Base-by-base conservation (phyloP, 1,140 invertebrate genomes). In the Panulirus ornatus region DNA sequence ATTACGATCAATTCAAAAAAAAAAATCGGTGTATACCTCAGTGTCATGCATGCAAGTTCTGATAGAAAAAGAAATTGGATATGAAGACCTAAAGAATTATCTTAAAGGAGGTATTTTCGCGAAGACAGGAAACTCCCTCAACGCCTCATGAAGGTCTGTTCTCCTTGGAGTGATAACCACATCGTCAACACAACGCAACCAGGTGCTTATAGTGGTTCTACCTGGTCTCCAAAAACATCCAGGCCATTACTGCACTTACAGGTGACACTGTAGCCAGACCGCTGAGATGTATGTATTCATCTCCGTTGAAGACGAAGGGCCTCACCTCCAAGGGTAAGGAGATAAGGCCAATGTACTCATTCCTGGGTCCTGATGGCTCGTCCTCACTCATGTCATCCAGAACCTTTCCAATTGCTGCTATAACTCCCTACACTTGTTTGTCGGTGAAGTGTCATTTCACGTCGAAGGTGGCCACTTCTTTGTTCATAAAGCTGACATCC, bases 371-470 rank as follows among this genome's bases (percentile, higher is more conserved):
- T 27, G 22, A 70, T 22, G 34, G 5, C n/a, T 70, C 6, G 34
- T 30, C 34, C n/a, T 70, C 63, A 70, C 63, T 70, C 34, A 70
- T 70, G 34, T 70, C 34, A 27, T 70, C 63, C 63, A 70, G 22
- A 8, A 30, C 22, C 34, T 70, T 70, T 3, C 5, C 34, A 22
- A 70, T 30, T 70, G 63, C 63, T 27, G n/a, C 63, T 30, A 70
- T 70, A 70, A 3, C 22, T 70, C 63, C 63, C 34, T 70, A 22
- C 63, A 70, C 63, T 27, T 22, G 63, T 22, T 27, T 30, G 34
- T 70, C 34, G 3, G 63, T 70, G 63, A 70, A 70, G 5, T 27
- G 63, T 6, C 22, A 70, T 30, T 58, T 58, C 5, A 70, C 63
- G 22, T 70, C 63, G 22, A 70, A 70, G 22, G 22, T 5, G 6